Conservation (phyloP, 2,113 vertebrate genomes). For the Sorex araneus region DNA sequence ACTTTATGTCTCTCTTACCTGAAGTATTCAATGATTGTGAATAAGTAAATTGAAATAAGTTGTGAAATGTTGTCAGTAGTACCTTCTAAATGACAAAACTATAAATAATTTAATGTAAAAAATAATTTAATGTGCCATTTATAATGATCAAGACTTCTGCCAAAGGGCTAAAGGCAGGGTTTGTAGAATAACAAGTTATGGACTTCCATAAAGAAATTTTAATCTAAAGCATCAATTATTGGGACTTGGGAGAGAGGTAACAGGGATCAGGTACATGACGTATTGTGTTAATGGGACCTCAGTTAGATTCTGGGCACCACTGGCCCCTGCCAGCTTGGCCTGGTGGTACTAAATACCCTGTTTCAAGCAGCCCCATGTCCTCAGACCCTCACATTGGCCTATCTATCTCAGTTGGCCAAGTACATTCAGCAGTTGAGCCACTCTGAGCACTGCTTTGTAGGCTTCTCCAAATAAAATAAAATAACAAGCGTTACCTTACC, state of each 20-base stretch:
- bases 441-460: no score
- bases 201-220: slow-evolving; percentile 49
- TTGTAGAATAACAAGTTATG: slow-evolving; percentile 22
- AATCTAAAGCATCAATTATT: slow-evolving; percentile 49
- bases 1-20: background rate
- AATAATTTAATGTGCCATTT: background rate
- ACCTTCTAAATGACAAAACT: slow-evolving; percentile 32
- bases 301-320: no score
- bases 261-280: no score
- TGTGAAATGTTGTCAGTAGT: slow-evolving; percentile 25
- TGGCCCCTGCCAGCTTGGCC: no score
- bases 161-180: slow-evolving; percentile 17
- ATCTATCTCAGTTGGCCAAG: no score
- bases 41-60: background rate
- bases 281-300: no score
- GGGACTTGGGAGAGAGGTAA: no score
- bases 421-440: no score
- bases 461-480: no score
- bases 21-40: background rate
- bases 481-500: background rate
- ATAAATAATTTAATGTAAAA: background rate
- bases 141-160: background rate
- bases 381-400: no score
- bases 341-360: no score
- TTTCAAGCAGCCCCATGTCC: no score